Base-by-base conservation (phyloP, 2,797 vertebrate species). In the Parauchenoglanis ngamensis region DNA sequence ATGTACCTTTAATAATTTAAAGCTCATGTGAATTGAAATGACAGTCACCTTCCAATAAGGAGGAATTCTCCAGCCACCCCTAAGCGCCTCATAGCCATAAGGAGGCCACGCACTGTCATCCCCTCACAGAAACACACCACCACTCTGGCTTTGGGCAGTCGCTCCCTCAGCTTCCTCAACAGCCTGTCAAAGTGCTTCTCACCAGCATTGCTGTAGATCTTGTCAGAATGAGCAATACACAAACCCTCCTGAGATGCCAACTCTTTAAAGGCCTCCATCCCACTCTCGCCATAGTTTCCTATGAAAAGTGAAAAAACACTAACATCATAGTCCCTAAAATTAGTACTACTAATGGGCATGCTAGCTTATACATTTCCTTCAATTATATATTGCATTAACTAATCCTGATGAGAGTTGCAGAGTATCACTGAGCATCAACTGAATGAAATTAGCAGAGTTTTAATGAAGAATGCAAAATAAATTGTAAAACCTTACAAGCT, bases 181-280 rank as follows among this genome's bases (percentile, higher is more conserved):
- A 99, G 96, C 5, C 98, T 96, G 83, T 99, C 98, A 84, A 98
- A 99, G 92, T 97, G 97, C 93, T 97, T 98, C 91, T 99, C 98
- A 1, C 97, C 98, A 0, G 98, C 98, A 0, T 99, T 99, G 92
- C 98, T 99, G 95, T 99, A 99, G 96, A 99, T 99, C 94, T 99
- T 99, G 95, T 99, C 98, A 0, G 98, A 98, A 92, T 99, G 98
- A 87, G 98, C 97, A 83, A 99, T 99, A 91, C 98, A 99, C 59
- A 99, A 94, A 46, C 98, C 98, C 90, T 99, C 98, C 92, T 96
- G 97, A 87, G 98, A 96, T 77, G 97, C 98, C 94, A 99, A 88
- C 92, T 99, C 98, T 92, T 98, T 99, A 93, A 99, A 99, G 56
- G 98, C 98, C 87, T 99, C 98, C 98, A 99, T 99, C 85, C 98